Conservation (phyloP, 2,113 vertebrate genomes). For the Cryptotis parvus region DNA sequence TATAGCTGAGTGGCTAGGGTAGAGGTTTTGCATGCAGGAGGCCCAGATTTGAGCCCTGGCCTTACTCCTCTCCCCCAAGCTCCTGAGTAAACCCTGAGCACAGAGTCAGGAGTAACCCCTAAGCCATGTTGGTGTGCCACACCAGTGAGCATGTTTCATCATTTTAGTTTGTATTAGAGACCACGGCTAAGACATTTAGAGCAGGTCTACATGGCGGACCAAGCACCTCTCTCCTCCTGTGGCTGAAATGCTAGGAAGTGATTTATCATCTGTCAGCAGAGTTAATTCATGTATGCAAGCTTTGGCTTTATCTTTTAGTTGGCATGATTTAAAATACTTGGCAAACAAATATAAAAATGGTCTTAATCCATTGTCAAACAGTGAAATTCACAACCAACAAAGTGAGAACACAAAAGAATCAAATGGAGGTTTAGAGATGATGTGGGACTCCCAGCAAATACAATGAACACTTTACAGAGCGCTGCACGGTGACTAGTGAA, state of each 20-base stretch:
- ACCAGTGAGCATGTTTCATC: slow-evolving; percentile 38
- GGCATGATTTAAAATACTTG: slow-evolving; percentile 15
- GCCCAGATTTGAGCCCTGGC: too few relatives aligned
- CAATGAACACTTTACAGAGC: not conserved
- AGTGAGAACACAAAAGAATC: not conserved
- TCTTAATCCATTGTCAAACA: slow-evolving; percentile 8
- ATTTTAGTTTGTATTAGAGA: slow-evolving; percentile 53
- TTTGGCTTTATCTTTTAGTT: not conserved
- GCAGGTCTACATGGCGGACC: not conserved
- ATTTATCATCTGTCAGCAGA: slow-evolving; percentile 50
- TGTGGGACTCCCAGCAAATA: too few relatives aligned
- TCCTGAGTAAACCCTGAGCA: too few relatives aligned
- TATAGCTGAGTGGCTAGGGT: too few relatives aligned
- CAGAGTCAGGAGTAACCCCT: too few relatives aligned
- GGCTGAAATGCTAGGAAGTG: slow-evolving; percentile 56
- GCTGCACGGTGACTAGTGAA: not conserved
- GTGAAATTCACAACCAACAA: not conserved
- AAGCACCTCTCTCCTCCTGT: slow-evolving; percentile 48
- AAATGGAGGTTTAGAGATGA: not conserved
- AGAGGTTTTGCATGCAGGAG: too few relatives aligned
- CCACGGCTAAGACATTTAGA: slow-evolving; percentile 55
- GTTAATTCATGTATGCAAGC: not conserved
- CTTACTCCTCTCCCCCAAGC: too few relatives aligned
- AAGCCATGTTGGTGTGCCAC: too few relatives aligned
- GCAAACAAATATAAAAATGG: slow-evolving; percentile 44